These are phyloP conservation scores for Lasioglossum calceatum DNA, from an alignment of 2,888 invertebrate genomes.

Conservation along the genomic window DNA sequence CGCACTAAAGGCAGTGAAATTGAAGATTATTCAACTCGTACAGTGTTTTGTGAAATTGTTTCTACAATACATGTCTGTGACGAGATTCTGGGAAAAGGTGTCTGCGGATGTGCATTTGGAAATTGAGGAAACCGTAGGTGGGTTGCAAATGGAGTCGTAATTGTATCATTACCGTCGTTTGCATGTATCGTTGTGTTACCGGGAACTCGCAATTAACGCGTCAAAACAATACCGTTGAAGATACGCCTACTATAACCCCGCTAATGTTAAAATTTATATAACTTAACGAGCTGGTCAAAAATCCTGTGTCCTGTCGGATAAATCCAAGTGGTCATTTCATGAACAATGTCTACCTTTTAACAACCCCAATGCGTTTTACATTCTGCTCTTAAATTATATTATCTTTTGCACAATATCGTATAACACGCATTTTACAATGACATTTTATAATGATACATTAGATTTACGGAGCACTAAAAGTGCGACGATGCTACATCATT, in stretches of 20 bases:
- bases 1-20: not conserved
- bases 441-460: too few species aligned
- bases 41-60: not conserved
- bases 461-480: too few species aligned
- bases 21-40: not conserved
- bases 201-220: slow-evolving; percentile 27
- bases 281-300: slow-evolving; percentile 3
- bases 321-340: not conserved
- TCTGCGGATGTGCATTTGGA: not conserved
- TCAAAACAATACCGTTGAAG: slow-evolving; percentile 17
- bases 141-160: slow-evolving; percentile 13
- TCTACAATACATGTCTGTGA: not conserved
- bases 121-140: slow-evolving; percentile 28
- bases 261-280: not conserved
- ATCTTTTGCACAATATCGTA: too few species aligned
- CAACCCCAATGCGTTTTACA: not conserved
- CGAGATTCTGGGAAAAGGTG: not conserved
- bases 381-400: not conserved
- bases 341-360: not conserved
- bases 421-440: too few species aligned
- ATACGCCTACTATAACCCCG: slow-evolving; percentile 15
- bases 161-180: slow-evolving; percentile 6
- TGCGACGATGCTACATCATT: too few species aligned
- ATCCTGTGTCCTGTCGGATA: not conserved
- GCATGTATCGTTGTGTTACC: not conserved